Conservation (phyloP, 2,797 vertebrate genomes). For the Cyprinella venusta region DNA sequence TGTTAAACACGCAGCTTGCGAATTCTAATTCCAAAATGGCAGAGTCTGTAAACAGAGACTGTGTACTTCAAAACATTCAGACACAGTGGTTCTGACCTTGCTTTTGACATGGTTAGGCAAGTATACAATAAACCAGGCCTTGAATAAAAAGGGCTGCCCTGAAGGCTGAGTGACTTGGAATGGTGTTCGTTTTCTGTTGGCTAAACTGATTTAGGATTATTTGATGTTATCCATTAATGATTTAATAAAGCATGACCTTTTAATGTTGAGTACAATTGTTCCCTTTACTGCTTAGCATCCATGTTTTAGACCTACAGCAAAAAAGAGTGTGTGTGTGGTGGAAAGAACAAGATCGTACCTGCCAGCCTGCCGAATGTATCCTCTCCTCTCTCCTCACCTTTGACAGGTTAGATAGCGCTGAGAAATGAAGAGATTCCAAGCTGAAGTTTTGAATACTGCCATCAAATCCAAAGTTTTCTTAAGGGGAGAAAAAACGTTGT, state of each 20-base stretch:
- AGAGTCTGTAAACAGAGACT: constrained; percentile 29
- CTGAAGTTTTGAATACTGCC: constrained; percentile 60
- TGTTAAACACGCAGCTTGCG: constrained; percentile 19
- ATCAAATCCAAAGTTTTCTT: constrained; percentile 69
- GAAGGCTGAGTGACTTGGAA: constrained; percentile 22
- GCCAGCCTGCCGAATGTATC: constrained; percentile 71
- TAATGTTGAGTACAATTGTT: constrained; percentile 9
- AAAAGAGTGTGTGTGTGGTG: constrained; percentile 61
- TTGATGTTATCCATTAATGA: constrained; percentile 50
- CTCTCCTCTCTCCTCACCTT: constrained; percentile 74
- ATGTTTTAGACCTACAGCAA: constrained; percentile 44
- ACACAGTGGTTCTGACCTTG: constrained; percentile 35
- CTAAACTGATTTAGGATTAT: constrained; percentile 29
- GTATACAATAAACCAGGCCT: constrained; percentile 27
- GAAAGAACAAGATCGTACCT: constrained; percentile 80
- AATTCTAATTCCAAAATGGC: constrained; percentile 32
- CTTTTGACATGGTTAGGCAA: constrained; percentile 27
- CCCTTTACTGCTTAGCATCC: constrained; percentile 25
- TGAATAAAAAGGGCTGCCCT: constrained; percentile 40
- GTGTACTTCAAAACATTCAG: constrained; percentile 18
- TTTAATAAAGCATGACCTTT: constrained; percentile 47
- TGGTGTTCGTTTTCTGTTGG: constrained; percentile 6
- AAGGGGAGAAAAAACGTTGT: constrained; percentile 72
- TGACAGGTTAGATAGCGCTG: constrained; percentile 79
- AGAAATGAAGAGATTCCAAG: constrained; percentile 80